A percentile compares a stretch with the other conserved stretches of the same genome.
phyloP scores from a whole-genome alignment of 2,113 vertebrate genomes.

The Sprattus sprattus region DNA sequence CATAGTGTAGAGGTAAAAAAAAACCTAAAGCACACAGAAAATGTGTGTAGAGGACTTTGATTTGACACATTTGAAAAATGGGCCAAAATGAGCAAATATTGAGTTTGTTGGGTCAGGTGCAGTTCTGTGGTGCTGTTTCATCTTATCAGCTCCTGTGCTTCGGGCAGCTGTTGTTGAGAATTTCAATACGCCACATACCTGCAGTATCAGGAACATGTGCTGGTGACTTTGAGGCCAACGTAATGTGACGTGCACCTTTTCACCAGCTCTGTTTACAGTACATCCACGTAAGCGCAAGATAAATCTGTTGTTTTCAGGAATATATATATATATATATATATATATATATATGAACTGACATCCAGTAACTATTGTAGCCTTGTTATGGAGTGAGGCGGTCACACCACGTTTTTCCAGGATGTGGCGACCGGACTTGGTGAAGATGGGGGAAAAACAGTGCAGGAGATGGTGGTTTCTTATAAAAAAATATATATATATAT shows the following conservation, averaged over 20 bases:
- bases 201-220: not conserved
- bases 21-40: not conserved
- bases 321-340: too few relatives aligned
- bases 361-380: too few relatives aligned
- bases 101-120: conserved; percentile 15
- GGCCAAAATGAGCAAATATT: not conserved
- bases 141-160: not conserved
- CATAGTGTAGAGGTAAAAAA: not conserved
- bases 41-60: not conserved
- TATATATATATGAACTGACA: too few relatives aligned
- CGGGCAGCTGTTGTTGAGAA: not conserved
- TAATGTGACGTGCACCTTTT: not conserved
- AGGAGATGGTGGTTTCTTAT: too few relatives aligned
- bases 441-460: too few relatives aligned
- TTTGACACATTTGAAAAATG: not conserved
- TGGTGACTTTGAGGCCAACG: not conserved
- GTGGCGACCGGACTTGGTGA: too few relatives aligned
- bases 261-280: not conserved
- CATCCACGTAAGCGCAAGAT: not conserved
- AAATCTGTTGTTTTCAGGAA: not conserved
- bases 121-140: not conserved
- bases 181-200: not conserved
- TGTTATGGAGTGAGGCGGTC: too few relatives aligned
- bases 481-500: too few relatives aligned
- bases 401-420: too few relatives aligned